Conservation (phyloP, 2,888 invertebrate species). For the Hedychridium roseum region DNA sequence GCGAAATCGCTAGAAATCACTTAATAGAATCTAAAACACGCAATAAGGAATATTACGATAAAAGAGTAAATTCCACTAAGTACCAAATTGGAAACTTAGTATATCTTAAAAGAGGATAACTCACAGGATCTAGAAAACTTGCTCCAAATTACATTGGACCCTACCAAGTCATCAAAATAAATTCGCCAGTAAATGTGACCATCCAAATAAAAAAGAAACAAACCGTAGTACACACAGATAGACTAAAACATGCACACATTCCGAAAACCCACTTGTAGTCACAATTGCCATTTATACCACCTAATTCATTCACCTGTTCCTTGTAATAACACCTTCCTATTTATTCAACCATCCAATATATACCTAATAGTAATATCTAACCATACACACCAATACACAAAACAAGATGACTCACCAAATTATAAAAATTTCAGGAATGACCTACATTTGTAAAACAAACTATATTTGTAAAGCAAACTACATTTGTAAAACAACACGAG, state of each 20-base stretch:
- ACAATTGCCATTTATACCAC: too few species aligned
- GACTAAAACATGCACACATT: too few species aligned
- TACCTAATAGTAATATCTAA: conserved; percentile 4
- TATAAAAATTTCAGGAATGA: too few species aligned
- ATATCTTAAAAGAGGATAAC: conserved; percentile 20
- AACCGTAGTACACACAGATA: too few species aligned
- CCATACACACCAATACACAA: conserved; percentile 7
- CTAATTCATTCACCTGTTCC: neutral
- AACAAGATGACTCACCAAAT: neutral
- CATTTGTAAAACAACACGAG: too few species aligned
- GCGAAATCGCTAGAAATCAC: conserved; percentile 33
- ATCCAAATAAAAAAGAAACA: too few species aligned
- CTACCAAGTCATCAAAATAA: conserved; percentile 25
- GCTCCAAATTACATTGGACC: conserved; percentile 24
- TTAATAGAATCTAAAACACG: conserved; percentile 29
- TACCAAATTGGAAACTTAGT: conserved; percentile 33
- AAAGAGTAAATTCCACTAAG: conserved; percentile 15
- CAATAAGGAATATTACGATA: conserved; percentile 33
- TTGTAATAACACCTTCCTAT: neutral
- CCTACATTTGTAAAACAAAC: conserved; percentile 1
- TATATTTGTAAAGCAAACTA: neutral
- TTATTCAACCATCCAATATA: conserved; percentile 1
- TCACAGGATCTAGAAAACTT: too few species aligned
- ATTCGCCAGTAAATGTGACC: conserved; percentile 29
- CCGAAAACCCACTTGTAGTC: conserved; percentile 9